A percentile compares a stretch with the other conserved stretches of the same genome.
phyloP scores from a whole-genome alignment of 2,113 vertebrate species.

The Psammodynastes pulverulentus region DNA sequence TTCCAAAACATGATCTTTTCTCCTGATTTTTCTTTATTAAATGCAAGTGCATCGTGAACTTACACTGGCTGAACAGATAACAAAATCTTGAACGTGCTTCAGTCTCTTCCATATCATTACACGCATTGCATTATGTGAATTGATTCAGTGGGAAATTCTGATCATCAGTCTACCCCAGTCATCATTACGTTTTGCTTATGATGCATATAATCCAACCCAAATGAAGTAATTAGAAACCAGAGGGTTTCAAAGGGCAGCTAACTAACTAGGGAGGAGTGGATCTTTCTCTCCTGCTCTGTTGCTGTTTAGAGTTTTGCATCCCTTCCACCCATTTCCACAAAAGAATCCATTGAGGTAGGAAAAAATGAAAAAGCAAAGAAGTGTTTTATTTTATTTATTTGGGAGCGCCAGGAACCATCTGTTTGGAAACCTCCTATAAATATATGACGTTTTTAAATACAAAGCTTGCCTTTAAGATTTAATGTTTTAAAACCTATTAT shows the following conservation, averaged over 20 bases:
- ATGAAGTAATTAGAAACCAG: not conserved
- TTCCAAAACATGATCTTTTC: not conserved
- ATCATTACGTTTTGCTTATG: not conserved
- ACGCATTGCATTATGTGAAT: not conserved
- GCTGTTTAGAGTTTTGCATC: not conserved
- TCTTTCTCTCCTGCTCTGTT: not conserved
- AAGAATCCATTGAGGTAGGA: not conserved
- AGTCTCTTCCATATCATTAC: not conserved
- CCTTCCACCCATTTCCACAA: not conserved
- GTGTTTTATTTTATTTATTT: not conserved
- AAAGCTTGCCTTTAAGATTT: not conserved
- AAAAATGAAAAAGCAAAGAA: not conserved
- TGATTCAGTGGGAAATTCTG: not conserved
- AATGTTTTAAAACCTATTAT: not conserved
- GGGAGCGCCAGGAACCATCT: not conserved
- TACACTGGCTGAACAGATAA: not conserved
- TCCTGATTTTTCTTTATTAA: not conserved
- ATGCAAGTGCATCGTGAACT: not conserved
- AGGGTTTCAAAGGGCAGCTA: not conserved
- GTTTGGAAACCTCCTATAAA: not conserved
- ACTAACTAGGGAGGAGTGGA: not conserved
- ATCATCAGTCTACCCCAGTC: not conserved
- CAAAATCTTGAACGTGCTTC: not conserved
- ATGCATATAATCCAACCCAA: not conserved
- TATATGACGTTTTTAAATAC: not conserved